A percentile compares a stretch with the other conserved stretches of the same genome.
These are phyloP conservation scores for Hyposmocoma kahamanoa DNA, from an alignment of 1,140 invertebrate species.

Conservation along the genomic window DNA sequence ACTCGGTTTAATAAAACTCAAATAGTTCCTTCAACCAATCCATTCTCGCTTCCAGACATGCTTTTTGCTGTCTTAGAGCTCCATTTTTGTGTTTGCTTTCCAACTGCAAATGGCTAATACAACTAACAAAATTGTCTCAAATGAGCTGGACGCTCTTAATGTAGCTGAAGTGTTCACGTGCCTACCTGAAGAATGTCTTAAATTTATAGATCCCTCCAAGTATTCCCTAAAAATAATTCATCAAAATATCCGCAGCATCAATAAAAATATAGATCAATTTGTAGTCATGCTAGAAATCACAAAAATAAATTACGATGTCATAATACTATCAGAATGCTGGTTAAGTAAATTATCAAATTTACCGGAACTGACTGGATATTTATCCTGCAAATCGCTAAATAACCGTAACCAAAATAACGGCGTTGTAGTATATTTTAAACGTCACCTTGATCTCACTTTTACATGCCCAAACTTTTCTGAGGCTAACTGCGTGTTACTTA, in stretches of 20 bases:
- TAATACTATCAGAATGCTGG: neutral
- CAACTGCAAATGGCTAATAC: neutral
- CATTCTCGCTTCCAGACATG: too few species aligned
- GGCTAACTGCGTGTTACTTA: neutral
- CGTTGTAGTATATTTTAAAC: neutral
- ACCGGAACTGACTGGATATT: neutral
- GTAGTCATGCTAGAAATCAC: neutral
- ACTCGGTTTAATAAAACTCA: too few species aligned
- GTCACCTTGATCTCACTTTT: neutral
- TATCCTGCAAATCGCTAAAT: neutral
- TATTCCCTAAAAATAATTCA: neutral
- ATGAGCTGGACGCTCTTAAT: neutral
- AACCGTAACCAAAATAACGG: neutral
- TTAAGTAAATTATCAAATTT: neutral
- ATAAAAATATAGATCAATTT: neutral
- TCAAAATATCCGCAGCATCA: neutral
- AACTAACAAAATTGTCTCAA: neutral
- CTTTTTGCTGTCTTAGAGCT: too few species aligned
- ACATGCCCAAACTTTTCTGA: neutral
- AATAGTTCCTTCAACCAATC: too few species aligned
- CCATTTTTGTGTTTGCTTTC: too few species aligned
- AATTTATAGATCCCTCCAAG: neutral
- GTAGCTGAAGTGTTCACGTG: neutral
- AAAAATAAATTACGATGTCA: neutral
- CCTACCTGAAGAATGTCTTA: neutral